phyloP scores from a whole-genome alignment of 1,140 invertebrate genomes.

The Dinothrombium tinctorium region DNA sequence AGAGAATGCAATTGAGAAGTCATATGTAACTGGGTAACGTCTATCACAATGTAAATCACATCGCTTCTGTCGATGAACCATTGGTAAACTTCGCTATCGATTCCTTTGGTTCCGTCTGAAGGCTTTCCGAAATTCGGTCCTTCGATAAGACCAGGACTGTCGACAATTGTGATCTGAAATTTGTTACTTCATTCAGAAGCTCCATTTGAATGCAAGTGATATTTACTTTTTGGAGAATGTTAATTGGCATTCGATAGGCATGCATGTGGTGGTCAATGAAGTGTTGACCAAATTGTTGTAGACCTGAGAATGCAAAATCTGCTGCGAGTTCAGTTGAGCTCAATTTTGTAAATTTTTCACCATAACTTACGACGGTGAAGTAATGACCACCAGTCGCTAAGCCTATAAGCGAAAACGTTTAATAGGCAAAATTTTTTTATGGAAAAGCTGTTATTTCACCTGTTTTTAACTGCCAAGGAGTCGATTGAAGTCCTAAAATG shows the following conservation, averaged over 20 bases:
- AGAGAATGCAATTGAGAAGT: conserved; percentile 57
- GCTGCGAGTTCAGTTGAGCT: conserved; percentile 76
- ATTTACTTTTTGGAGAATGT: conserved; percentile 61
- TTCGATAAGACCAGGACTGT: conserved; percentile 84
- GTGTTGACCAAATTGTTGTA: conserved; percentile 83
- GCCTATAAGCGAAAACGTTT: neutral
- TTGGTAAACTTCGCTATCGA: conserved; percentile 63
- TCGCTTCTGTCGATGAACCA: conserved; percentile 90
- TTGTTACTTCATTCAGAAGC: neutral
- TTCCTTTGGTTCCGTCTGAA: conserved; percentile 71
- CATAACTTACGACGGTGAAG: conserved; percentile 76
- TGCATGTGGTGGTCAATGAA: conserved; percentile 55
- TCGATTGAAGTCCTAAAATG: conserved; percentile 60
- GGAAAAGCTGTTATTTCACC: conserved; percentile 35
- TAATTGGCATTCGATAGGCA: conserved; percentile 51
- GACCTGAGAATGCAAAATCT: conserved; percentile 70
- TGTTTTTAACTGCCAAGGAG: conserved; percentile 50
- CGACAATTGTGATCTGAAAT: conserved; percentile 67
- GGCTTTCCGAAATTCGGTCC: conserved; percentile 45
- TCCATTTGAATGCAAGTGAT: neutral
- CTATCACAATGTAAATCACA: conserved; percentile 80
- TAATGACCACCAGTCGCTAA: conserved; percentile 25
- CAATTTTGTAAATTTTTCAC: conserved; percentile 42
- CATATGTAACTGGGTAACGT: conserved; percentile 79
- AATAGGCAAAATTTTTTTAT: neutral